A percentile compares a stretch with the other conserved stretches of the same genome.
Conservation (phyloP, 1,140 invertebrate genomes). For the Drosophila nasuta region DNA sequence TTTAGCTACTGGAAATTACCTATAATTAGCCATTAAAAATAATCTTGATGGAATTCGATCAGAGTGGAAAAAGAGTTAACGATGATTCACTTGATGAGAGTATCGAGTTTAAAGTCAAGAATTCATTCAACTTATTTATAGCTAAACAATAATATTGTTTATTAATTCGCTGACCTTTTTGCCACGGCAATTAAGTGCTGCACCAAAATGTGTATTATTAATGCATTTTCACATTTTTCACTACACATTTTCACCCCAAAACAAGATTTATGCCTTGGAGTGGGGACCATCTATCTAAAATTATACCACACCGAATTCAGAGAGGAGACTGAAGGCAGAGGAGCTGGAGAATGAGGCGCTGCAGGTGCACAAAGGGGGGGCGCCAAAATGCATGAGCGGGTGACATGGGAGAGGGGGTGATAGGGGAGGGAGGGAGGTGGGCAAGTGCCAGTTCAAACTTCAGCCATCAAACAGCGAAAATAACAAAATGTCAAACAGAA, state of each 20-base stretch:
- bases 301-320: conserved; percentile 23
- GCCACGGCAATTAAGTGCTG: conserved; percentile 46
- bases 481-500: conserved; percentile 84
- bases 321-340: background rate
- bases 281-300: conserved; percentile 50
- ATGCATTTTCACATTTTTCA: conserved; percentile 48
- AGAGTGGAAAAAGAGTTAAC: conserved; percentile 5
- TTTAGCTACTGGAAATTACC: conserved; percentile 32
- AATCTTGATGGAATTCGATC: conserved; percentile 22
- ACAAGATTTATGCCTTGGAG: conserved; percentile 48
- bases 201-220: conserved; percentile 47
- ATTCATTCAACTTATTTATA: conserved; percentile 1
- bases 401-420: background rate
- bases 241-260: conserved; percentile 12
- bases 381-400: conserved; percentile 50
- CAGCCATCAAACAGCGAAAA: conserved; percentile 76
- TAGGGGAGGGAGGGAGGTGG: background rate
- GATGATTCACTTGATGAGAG: background rate
- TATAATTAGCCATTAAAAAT: conserved; percentile 36
- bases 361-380: conserved; percentile 47
- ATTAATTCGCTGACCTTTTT: conserved; percentile 55
- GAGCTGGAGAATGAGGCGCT: background rate
- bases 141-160: conserved; percentile 3
- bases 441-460: conserved; percentile 36
- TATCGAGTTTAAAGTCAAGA: background rate